phyloP scores from a whole-genome alignment of 2,113 vertebrate genomes.

The Apteryx mantelli region DNA sequence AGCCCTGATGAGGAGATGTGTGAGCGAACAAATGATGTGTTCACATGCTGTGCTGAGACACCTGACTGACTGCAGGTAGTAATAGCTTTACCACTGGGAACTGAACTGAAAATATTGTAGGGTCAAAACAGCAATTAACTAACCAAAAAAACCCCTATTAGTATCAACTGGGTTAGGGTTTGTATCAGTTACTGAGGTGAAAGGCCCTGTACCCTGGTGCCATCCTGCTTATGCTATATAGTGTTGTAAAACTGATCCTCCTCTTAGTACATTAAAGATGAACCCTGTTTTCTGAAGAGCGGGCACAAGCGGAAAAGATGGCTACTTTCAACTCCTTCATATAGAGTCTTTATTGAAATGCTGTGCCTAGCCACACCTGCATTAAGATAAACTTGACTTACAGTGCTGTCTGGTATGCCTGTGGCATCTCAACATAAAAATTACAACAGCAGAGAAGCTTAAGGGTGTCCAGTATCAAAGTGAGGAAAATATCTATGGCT shows the following conservation, averaged over 20 bases:
- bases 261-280: neutral
- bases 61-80: neutral
- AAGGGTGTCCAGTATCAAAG: neutral
- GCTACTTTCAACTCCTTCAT: neutral
- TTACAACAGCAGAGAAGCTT: neutral
- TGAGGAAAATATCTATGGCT: neutral
- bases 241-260: neutral
- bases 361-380: fast-evolving
- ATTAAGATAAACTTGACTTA: neutral
- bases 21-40: neutral
- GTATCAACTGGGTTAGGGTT: neutral
- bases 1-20: neutral
- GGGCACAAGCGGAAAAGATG: neutral
- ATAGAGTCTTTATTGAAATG: neutral
- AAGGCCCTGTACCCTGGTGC: neutral
- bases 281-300: neutral
- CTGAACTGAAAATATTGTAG: neutral
- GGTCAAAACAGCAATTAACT: neutral
- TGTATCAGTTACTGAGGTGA: neutral
- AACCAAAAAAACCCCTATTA: neutral
- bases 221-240: neutral
- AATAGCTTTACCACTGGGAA: neutral
- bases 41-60: neutral
- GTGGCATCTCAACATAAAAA: neutral
- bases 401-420: neutral